Evolutionary conservation across 1,140 invertebrate species (phyloP).

Genomic region (Orius insidiosus): DNA sequence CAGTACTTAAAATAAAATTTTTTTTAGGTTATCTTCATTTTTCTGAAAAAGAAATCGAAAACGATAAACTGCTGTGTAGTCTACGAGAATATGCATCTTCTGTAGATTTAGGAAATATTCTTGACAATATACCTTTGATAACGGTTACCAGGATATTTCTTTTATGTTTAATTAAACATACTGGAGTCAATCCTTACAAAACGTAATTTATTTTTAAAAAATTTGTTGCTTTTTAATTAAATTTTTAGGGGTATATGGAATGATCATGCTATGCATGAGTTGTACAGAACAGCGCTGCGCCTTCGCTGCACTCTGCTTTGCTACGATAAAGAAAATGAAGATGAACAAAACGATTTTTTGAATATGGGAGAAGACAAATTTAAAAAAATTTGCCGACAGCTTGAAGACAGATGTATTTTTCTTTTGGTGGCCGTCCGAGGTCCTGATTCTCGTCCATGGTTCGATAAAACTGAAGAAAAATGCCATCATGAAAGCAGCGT

Average conservation of each 20-base stretch:
- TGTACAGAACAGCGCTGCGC: slow-evolving; percentile 8
- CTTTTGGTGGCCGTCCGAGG: slow-evolving; percentile 26
- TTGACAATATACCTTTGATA: slow-evolving; percentile 30
- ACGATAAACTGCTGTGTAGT: slow-evolving; percentile 7
- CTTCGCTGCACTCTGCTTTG: slow-evolving; percentile 11
- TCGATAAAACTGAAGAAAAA: slow-evolving; percentile 11
- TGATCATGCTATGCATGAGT: slow-evolving; percentile 10
- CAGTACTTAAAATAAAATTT: neutral
- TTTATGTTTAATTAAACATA: slow-evolving; percentile 35
- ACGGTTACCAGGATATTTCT: slow-evolving; percentile 32
- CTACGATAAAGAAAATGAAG: slow-evolving; percentile 24
- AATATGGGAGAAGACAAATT: slow-evolving; percentile 1
- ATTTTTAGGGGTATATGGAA: slow-evolving; percentile 13
- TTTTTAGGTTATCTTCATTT: slow-evolving; percentile 13
- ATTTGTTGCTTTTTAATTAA: neutral
- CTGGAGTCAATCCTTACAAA: slow-evolving; percentile 23
- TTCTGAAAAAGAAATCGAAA: slow-evolving; percentile 11
- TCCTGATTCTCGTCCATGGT: slow-evolving; percentile 15
- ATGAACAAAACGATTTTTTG: slow-evolving; percentile 16
- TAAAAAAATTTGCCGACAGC: slow-evolving; percentile 1
- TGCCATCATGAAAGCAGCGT: neutral
- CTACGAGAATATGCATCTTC: slow-evolving; percentile 12
- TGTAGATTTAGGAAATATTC: slow-evolving; percentile 12
- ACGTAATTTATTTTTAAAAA: slow-evolving; percentile 6
- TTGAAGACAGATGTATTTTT: slow-evolving; percentile 25